These are phyloP conservation scores for Nowickia ferox DNA, from an alignment of 2,888 invertebrate genomes.

Conservation along the genomic window DNA sequence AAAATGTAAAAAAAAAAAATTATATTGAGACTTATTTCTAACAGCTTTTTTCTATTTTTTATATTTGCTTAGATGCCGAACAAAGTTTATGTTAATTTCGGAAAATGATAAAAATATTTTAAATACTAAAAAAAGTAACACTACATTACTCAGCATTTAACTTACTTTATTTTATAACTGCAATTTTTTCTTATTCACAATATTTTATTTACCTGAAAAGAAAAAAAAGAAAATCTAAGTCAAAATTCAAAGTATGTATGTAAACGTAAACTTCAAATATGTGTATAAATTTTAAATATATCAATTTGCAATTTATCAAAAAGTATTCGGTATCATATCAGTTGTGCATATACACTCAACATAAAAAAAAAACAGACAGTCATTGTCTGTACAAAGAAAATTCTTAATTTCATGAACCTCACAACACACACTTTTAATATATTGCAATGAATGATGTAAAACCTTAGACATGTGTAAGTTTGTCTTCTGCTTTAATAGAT, in stretches of 20 bases:
- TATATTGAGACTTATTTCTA: too few relatives aligned
- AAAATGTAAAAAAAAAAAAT: too few relatives aligned
- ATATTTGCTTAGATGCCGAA: too few relatives aligned
- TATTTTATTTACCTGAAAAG: conserved; percentile 39
- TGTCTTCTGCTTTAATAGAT: too few relatives aligned
- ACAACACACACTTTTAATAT: background rate
- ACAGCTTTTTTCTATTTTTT: too few relatives aligned
- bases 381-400: background rate
- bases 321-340: conserved; percentile 7
- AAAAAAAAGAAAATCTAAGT: background rate
- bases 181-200: background rate
- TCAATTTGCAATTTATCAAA: conserved; percentile 35
- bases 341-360: background rate
- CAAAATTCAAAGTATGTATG: background rate
- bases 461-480: background rate
- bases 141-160: conserved; percentile 1
- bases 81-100: too few relatives aligned
- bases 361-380: background rate
- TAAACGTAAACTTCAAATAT: background rate
- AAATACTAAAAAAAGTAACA: background rate
- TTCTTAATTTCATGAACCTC: background rate
- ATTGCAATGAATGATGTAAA: background rate
- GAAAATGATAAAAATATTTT: too few relatives aligned
- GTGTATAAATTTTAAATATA: background rate
- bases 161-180: conserved; percentile 30